These are phyloP conservation scores for Heteropelma amictum DNA, from an alignment of 2,888 invertebrate genomes.

Conservation along the genomic window DNA sequence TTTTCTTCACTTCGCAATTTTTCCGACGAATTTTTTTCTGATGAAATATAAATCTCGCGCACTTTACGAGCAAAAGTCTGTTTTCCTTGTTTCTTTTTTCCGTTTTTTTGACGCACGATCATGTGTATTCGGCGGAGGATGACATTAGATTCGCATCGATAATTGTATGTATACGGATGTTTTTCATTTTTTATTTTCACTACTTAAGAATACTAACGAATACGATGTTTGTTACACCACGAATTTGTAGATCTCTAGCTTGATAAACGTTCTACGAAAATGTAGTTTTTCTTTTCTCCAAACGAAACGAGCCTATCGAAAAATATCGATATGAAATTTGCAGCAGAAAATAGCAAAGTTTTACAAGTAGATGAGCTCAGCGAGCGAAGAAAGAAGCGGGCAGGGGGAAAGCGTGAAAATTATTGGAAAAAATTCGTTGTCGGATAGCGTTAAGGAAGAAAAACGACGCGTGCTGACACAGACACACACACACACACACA, in stretches of 20 bases:
- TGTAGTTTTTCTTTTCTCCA: slow-evolving; percentile 62
- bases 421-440: slow-evolving; percentile 61
- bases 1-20: not conserved
- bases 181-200: not conserved
- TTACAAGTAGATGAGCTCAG: slow-evolving; percentile 65
- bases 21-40: not conserved
- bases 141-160: not conserved
- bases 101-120: not conserved
- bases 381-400: no score
- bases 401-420: slow-evolving; percentile 45
- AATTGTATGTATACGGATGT: not conserved
- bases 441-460: slow-evolving; percentile 64
- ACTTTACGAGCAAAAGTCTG: not conserved
- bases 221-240: slow-evolving; percentile 62
- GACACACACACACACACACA: slow-evolving; percentile 6
- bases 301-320: slow-evolving; percentile 57
- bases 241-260: slow-evolving; percentile 70
- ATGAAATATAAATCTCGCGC: not conserved
- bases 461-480: slow-evolving; percentile 50
- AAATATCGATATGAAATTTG: slow-evolving; percentile 18
- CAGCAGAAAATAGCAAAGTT: slow-evolving; percentile 54
- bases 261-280: slow-evolving; percentile 60
- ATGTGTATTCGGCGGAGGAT: not conserved
- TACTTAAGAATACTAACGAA: slow-evolving; percentile 33
- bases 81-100: not conserved